Percentiles rank a stretch among this genome's conserved stretches.
Conservation (phyloP, 2,888 invertebrate species). For the Epirrhoe alternata region DNA sequence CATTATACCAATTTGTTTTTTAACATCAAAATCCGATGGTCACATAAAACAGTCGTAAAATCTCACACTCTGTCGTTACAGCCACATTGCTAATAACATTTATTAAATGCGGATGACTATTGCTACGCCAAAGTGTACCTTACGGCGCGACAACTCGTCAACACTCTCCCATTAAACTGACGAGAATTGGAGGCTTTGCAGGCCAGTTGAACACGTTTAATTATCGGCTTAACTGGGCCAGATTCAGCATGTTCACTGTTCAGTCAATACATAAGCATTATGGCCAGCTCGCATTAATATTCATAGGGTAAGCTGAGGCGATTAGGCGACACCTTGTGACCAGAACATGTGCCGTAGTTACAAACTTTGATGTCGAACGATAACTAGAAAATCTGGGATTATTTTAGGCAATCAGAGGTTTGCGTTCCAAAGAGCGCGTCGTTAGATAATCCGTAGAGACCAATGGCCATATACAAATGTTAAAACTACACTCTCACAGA, state of each 20-base stretch:
- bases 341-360: constrained; percentile 31
- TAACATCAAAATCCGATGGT: constrained; percentile 23
- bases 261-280: constrained; percentile 56
- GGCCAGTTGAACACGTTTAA: constrained; percentile 39
- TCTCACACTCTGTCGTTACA: constrained; percentile 22
- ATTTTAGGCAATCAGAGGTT: not conserved
- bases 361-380: constrained; percentile 11
- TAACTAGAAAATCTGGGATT: constrained; percentile 4
- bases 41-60: constrained; percentile 29
- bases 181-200: constrained; percentile 32
- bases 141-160: constrained; percentile 27
- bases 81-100: constrained; percentile 26
- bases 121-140: constrained; percentile 27
- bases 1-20: constrained; percentile 26
- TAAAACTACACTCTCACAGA: not conserved
- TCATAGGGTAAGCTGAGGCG: constrained; percentile 60
- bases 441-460: not conserved
- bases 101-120: constrained; percentile 26
- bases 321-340: constrained; percentile 61
- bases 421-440: not conserved
- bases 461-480: not conserved
- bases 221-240: constrained; percentile 45
- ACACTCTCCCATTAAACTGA: constrained; percentile 28
- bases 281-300: constrained; percentile 66
- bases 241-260: constrained; percentile 46